Conservation (phyloP, 2,113 vertebrate species). For the Bettongia penicillata region DNA sequence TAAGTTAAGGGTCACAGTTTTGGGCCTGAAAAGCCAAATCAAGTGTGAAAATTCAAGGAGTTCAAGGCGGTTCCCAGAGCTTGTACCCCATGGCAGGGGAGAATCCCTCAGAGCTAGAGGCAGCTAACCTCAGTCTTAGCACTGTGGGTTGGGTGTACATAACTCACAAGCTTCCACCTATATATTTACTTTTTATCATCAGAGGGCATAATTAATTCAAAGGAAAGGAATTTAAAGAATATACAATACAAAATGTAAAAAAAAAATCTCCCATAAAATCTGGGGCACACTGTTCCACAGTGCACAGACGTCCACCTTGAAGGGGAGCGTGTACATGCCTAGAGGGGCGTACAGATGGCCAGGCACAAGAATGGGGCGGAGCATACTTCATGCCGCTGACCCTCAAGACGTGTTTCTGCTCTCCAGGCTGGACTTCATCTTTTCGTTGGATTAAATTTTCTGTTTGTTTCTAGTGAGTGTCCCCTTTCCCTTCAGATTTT, state of each 20-base stretch:
- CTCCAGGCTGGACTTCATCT: neutral
- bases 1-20: no score
- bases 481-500: neutral
- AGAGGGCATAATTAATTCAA: neutral
- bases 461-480: neutral
- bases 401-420: accelerated
- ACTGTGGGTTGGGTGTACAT: neutral
- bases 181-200: neutral
- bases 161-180: neutral
- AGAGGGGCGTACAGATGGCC: no score
- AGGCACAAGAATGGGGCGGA: no score
- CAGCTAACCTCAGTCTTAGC: neutral
- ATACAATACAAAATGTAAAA: no score
- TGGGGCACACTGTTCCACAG: neutral
- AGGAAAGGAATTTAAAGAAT: neutral
- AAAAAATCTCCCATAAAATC: neutral
- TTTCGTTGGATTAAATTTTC: neutral
- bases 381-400: neutral
- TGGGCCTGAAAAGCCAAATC: no score
- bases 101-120: neutral
- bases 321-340: neutral
- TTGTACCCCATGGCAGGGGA: no score
- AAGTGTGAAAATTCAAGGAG: no score
- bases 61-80: no score
- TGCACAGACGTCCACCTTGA: neutral